Evolutionary conservation across 2,113 vertebrate genomes (phyloP).

Genomic region (Oncorhynchus mykiss): DNA sequence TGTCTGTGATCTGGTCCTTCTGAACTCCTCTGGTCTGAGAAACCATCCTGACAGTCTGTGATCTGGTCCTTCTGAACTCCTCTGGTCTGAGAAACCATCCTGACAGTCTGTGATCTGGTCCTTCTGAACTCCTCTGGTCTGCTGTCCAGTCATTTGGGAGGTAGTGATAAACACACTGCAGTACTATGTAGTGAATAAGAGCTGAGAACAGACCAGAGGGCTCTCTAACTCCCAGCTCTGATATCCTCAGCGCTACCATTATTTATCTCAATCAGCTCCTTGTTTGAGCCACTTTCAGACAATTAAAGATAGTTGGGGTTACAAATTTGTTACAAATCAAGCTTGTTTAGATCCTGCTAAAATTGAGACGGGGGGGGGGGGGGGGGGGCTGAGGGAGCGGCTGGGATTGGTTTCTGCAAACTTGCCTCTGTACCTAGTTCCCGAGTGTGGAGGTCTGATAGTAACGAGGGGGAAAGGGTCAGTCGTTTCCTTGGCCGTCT

Average conservation of each 20-base stretch:
- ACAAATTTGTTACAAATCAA: constrained; percentile 86
- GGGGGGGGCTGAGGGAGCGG: constrained; percentile 15
- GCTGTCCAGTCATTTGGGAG: not conserved
- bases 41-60: not conserved
- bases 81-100: no score
- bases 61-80: no score
- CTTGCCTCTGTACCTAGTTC: constrained; percentile 70
- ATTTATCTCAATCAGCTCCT: constrained; percentile 64
- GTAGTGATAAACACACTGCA: not conserved
- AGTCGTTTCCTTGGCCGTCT: constrained; percentile 75
- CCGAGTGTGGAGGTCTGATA: constrained; percentile 72
- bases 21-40: not conserved
- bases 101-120: no score
- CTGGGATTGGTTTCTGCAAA: constrained; percentile 74
- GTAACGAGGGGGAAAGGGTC: constrained; percentile 79
- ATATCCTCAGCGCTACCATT: constrained; percentile 42
- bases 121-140: not conserved
- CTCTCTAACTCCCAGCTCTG: constrained; percentile 3
- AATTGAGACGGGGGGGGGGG: constrained; percentile 59
- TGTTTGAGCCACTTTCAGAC: constrained; percentile 61
- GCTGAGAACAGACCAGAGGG: not conserved
- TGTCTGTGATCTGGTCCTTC: no score
- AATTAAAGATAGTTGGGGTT: constrained; percentile 69
- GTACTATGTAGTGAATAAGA: not conserved
- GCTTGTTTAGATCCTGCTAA: constrained; percentile 72